Evolutionary conservation across 2,113 vertebrate species (phyloP).

Genomic region (Abramis brama): DNA sequence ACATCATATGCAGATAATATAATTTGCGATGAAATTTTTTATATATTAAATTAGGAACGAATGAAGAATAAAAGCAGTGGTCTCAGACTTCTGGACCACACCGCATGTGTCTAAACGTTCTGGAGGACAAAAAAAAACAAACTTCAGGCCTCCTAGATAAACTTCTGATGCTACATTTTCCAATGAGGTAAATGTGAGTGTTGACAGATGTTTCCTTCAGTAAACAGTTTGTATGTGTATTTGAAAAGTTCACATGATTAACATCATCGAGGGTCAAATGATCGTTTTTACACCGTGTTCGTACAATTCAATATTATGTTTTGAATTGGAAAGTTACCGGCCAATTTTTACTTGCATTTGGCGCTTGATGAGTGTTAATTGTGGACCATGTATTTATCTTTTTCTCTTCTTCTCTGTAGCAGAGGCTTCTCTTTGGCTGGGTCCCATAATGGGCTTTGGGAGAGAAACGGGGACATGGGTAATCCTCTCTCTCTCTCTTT

Average conservation of each 20-base stretch:
- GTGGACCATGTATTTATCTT: not conserved
- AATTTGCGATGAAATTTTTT: not conserved
- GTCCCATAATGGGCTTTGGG: slow-evolving; percentile 32
- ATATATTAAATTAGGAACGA: slow-evolving; percentile 12
- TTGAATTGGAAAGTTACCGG: not conserved
- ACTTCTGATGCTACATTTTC: slow-evolving; percentile 33
- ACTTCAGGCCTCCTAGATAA: not conserved
- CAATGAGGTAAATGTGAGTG: slow-evolving; percentile 18
- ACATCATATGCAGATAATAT: not conserved
- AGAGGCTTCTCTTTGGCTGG: not conserved
- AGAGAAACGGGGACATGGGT: slow-evolving; percentile 31
- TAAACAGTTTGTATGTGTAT: slow-evolving; percentile 26
- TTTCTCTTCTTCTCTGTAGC: not conserved
- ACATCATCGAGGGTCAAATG: not conserved
- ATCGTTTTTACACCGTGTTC: not conserved
- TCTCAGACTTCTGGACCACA: not conserved
- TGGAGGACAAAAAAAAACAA: not conserved
- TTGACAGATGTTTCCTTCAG: slow-evolving; percentile 4
- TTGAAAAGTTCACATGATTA: slow-evolving; percentile 18
- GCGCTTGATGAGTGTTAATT: not conserved
- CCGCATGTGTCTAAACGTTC: not conserved
- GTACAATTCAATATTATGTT: not conserved
- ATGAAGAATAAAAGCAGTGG: not conserved
- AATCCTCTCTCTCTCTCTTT: not conserved
- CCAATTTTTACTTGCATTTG: not conserved